phyloP scores from a whole-genome alignment of 2,113 vertebrate species.

The Pseudopodoces humilis region DNA sequence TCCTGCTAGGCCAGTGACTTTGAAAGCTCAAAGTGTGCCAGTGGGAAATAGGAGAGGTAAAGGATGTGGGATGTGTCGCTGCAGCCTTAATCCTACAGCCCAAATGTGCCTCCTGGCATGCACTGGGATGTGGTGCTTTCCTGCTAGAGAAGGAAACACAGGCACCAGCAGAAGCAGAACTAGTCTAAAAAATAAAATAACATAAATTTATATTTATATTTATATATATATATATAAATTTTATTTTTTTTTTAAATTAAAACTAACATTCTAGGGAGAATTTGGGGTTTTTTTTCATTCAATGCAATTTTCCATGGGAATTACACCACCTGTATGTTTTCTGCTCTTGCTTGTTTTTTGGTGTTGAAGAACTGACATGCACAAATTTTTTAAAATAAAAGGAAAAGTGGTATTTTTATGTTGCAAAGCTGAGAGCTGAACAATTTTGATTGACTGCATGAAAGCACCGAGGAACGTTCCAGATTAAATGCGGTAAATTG shows the following conservation, averaged over 20 bases:
- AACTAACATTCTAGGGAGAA: rapidly evolving
- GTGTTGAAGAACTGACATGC: neutral
- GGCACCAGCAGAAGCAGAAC: neutral
- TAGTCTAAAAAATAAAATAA: neutral
- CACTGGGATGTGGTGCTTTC: neutral
- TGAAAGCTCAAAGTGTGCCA: neutral
- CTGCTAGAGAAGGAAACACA: neutral
- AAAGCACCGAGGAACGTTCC: neutral
- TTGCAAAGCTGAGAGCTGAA: neutral
- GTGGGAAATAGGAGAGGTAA: neutral
- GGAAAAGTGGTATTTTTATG: neutral
- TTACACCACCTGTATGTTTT: neutral
- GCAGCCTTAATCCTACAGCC: neutral
- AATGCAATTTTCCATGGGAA: neutral
- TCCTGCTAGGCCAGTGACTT: neutral
- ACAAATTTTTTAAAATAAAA: neutral
- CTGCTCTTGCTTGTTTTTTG: neutral
- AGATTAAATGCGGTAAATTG: neutral
- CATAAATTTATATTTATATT: too few species aligned
- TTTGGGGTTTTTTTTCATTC: neutral
- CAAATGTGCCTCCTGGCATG: neutral
- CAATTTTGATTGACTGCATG: neutral
- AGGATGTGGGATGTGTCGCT: neutral
- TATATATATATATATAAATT: neutral
- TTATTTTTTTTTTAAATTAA: neutral